Conservation (phyloP, 2,113 vertebrate species). For the Hydrolagus affinis region DNA sequence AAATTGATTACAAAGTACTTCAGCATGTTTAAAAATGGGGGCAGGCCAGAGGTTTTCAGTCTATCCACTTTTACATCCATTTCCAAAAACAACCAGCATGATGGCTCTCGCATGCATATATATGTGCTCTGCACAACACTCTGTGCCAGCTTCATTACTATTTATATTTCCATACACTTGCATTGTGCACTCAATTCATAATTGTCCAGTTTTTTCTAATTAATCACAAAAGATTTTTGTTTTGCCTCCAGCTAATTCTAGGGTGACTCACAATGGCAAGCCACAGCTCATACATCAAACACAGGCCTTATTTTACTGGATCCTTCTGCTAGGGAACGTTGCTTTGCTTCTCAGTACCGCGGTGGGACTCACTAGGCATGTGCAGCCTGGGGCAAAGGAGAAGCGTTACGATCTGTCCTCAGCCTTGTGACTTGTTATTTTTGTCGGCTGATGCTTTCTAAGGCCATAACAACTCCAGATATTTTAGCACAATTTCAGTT, state of each 20-base stretch:
- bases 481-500: constrained; percentile 33
- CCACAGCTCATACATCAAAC: constrained; percentile 77
- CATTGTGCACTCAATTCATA: constrained; percentile 72
- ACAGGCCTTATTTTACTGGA: constrained; percentile 51
- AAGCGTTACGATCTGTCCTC: constrained; percentile 64
- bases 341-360: constrained; percentile 42
- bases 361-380: constrained; percentile 48
- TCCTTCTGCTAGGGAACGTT: constrained; percentile 55
- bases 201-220: constrained; percentile 83
- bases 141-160: constrained; percentile 66
- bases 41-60: no score
- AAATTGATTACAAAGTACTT: no score
- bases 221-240: constrained; percentile 89
- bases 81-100: constrained; percentile 30
- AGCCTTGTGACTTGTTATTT: constrained; percentile 73
- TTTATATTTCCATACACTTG: constrained; percentile 66
- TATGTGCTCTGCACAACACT: constrained; percentile 44
- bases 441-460: constrained; percentile 71
- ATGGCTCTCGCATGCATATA: constrained; percentile 50
- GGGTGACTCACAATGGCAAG: constrained; percentile 73
- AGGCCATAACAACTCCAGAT: constrained; percentile 52
- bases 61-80: background rate
- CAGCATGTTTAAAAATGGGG: no score
- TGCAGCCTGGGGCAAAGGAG: constrained; percentile 56
- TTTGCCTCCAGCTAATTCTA: constrained; percentile 73